phyloP scores from a whole-genome alignment of 2,797 vertebrate species.

The Epinephelus malabaricus region DNA sequence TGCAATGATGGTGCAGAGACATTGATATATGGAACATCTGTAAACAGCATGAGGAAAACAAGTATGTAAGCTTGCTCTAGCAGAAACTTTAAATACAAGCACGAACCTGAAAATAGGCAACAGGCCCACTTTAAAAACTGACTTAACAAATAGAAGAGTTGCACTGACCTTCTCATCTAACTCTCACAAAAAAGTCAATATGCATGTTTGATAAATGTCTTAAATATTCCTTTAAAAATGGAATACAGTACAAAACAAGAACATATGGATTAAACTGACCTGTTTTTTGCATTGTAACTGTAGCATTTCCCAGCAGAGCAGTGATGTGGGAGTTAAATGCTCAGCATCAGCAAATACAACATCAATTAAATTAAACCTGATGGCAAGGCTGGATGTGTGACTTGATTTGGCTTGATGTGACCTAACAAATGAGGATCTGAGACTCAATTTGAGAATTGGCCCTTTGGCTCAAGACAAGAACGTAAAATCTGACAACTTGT shows the following conservation, averaged over 20 bases:
- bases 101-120: too few relatives aligned
- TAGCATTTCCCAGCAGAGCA: neutral
- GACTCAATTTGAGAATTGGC: conserved; percentile 8
- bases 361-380: conserved; percentile 26
- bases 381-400: conserved; percentile 20
- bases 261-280: neutral
- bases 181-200: neutral
- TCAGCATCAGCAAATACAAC: conserved; percentile 7
- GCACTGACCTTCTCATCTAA: neutral
- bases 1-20: too few relatives aligned
- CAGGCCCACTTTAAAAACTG: neutral
- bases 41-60: too few relatives aligned
- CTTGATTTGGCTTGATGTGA: conserved; percentile 53
- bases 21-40: too few relatives aligned
- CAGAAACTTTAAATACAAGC: too few relatives aligned
- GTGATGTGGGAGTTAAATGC: neutral
- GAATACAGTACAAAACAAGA: neutral
- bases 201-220: neutral
- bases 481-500: conserved; percentile 39
- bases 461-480: conserved; percentile 27
- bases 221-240: neutral
- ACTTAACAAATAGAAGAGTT: neutral
- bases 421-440: conserved; percentile 30
- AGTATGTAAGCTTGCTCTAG: too few relatives aligned
- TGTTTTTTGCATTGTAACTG: neutral